Conservation (phyloP, 2,888 invertebrate genomes). For the Meta bourneti region DNA sequence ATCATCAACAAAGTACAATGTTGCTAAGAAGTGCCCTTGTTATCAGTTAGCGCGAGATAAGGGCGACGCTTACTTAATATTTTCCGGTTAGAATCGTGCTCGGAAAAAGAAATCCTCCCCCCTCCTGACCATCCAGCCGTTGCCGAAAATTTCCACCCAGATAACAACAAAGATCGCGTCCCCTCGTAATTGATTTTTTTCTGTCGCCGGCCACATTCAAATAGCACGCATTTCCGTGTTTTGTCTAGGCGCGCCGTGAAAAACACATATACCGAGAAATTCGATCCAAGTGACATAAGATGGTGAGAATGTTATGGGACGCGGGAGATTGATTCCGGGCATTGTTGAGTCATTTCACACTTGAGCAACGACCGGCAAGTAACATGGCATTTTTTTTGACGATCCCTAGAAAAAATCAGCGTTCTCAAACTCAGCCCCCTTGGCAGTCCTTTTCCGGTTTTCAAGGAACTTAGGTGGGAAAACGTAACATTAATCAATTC, state of each 20-base stretch:
- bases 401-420: no score
- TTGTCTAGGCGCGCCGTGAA: constrained; percentile 13
- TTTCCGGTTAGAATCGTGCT: constrained; percentile 73
- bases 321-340: no score
- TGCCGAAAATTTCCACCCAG: constrained; percentile 52
- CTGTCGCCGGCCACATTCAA: constrained; percentile 31
- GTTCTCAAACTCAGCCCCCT: no score
- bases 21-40: constrained; percentile 59
- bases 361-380: no score
- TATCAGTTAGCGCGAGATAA: constrained; percentile 67
- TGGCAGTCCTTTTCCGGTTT: no score
- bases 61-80: constrained; percentile 63
- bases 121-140: constrained; percentile 43
- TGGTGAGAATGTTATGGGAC: no score
- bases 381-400: no score
- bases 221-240: constrained; percentile 46
- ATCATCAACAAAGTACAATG: constrained; percentile 74
- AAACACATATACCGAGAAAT: no score
- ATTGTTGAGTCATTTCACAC: no score
- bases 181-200: constrained; percentile 33
- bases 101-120: constrained; percentile 57
- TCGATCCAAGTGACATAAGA: no score
- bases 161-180: background rate
- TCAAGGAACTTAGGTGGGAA: no score
- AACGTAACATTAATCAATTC: no score